Evolutionary conservation across 2,797 vertebrate genomes (phyloP).

Genomic region (Monodelphis domestica): DNA sequence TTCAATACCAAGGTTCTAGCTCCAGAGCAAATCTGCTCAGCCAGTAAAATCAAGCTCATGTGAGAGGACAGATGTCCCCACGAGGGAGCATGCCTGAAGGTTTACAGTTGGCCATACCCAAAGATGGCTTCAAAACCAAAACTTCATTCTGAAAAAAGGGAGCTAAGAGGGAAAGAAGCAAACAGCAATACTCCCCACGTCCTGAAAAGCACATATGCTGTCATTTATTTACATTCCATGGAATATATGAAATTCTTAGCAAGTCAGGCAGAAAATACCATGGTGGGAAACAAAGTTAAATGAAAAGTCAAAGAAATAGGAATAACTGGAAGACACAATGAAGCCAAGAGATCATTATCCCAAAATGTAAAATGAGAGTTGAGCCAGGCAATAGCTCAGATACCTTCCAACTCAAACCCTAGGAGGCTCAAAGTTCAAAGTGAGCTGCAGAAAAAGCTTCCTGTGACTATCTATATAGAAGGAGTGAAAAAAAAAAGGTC

Average conservation of each 20-base stretch:
- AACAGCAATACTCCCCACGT: constrained; percentile 41
- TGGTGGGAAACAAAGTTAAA: constrained; percentile 23
- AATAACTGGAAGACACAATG: not conserved
- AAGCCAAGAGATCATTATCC: not conserved
- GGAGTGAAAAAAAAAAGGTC: not conserved
- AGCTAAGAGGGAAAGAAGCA: constrained; percentile 28
- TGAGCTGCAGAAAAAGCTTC: not conserved
- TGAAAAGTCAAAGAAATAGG: not conserved
- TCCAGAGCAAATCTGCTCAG: not conserved
- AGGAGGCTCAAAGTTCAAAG: not conserved
- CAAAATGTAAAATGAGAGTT: not conserved
- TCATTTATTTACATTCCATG: constrained; percentile 63
- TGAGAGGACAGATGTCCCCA: not conserved
- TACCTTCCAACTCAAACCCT: not conserved
- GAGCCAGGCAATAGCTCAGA: not conserved
- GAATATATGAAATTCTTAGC: constrained; percentile 50
- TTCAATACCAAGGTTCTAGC: not conserved
- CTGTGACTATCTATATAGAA: not conserved
- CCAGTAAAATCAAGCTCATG: not conserved
- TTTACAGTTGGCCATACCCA: not conserved
- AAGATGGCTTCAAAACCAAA: not conserved
- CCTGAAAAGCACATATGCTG: constrained; percentile 47
- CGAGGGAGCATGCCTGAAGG: not conserved
- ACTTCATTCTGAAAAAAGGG: not conserved
- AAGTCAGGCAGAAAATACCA: constrained; percentile 20